Base-by-base conservation (phyloP, 2,113 vertebrate species). In the Gopherus evgoodei region DNA sequence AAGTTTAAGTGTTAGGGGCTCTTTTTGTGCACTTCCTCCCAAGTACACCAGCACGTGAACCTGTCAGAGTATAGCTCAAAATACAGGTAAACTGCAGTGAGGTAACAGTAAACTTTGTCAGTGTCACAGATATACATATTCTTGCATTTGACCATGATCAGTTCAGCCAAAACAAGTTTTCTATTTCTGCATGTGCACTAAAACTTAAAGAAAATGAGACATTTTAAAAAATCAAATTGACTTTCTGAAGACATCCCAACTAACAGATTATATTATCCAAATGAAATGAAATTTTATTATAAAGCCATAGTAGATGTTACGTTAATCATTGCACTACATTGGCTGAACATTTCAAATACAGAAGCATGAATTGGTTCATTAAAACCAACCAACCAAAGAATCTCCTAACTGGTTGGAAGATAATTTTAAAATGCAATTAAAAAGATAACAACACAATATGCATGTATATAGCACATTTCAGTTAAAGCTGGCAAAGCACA, bases 41-140 rank as follows among this genome's bases (percentile, higher is more conserved):
- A 0, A 65, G 8, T 27, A 35, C 2, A 24, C 0, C n/a, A 19
- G 24, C 65, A 16, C 38, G 12, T 12, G 6, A 10, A 8, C 2
- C 2, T 31, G 5, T 27, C 29, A 31, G 8, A 31, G 8, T 19
- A 53, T 65, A 29, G 6, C 79, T 25, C 69, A 91, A 72, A 22
- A n/a, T 17, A 84, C 69, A 35, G 16, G 89, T 91, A 88, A 54
- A 8, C 5, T 25, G 1, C 79, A 84, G 38, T 83, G 81, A n/a
- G 56, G 1, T 29, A 54, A 5, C 1, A 65, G 38, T 65, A n/a
- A 82, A 13, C 11, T 44, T 10, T n/a, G 22, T 9, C 53, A 25
- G 11, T 16, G 24, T 56, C 47, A 50, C 11, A 22, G 17, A 29
- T 1, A 0, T 1, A 16, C 0, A 0, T 65, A 12, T n/a, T 4